Evolutionary conservation across 1,140 invertebrate genomes (phyloP).

Genomic region (Dendrolimus punctatus): DNA sequence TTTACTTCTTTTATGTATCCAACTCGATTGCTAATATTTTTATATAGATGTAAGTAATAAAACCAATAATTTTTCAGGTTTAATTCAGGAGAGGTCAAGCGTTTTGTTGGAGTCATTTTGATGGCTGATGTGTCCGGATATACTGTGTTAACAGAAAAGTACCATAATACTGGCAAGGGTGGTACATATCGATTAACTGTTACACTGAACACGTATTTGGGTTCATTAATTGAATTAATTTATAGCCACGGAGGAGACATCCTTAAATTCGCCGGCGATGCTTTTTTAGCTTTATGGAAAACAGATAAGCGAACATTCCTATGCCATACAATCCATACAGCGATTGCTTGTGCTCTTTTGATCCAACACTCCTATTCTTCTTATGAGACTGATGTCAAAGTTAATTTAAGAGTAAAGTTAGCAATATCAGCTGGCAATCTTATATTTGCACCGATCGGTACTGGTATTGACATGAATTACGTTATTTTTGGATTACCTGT

Average conservation of each 20-base stretch:
- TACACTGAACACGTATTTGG: conserved; percentile 78
- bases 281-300: conserved; percentile 79
- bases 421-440: conserved; percentile 61
- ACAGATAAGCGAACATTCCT: conserved; percentile 70
- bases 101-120: conserved; percentile 75
- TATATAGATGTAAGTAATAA: conserved; percentile 1
- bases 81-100: conserved; percentile 28
- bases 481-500: conserved; percentile 76
- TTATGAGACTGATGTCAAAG: conserved; percentile 76
- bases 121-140: conserved; percentile 79
- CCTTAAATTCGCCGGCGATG: conserved; percentile 80
- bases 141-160: conserved; percentile 78
- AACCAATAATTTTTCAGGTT: conserved; percentile 34
- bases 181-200: conserved; percentile 76
- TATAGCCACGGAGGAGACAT: conserved; percentile 78
- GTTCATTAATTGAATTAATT: conserved; percentile 78
- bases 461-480: conserved; percentile 69
- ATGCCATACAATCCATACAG: conserved; percentile 73
- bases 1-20: neutral
- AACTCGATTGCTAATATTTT: neutral
- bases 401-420: conserved; percentile 72
- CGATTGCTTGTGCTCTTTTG: conserved; percentile 75
- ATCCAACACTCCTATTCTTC: conserved; percentile 76
- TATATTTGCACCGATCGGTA: conserved; percentile 54
- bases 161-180: conserved; percentile 75